Base-by-base conservation (phyloP, 1,140 invertebrate genomes). In the Drosophila burlai region DNA sequence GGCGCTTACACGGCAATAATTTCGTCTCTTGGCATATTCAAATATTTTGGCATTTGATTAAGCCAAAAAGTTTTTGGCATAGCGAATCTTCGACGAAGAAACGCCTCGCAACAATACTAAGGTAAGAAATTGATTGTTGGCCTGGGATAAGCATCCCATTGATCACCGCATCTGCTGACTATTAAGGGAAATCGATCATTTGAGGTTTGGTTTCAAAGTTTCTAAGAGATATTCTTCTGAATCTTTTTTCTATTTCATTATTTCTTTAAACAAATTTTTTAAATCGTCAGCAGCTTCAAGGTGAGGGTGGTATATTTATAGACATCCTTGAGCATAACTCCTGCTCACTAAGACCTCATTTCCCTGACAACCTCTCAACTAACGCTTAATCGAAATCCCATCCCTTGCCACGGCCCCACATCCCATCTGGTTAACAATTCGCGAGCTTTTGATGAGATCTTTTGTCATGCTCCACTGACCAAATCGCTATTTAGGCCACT, bases 31-130 rank as follows among this genome's bases (percentile, higher is more conserved):
- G 83, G 84, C 84, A 73, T 89, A 77, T 83, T 86, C 84, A 83
- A 86, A 87, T 83, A 86, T 89, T 83, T 86, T 89, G 84, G 63
- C 83, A 80, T 89, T 89, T 83, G 84, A 86, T 89, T 86, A 89
- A 69, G 80, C 62, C 65, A 61, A 71, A 83, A 78, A 87, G 62
- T 83, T 86, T 71, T 82, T 29, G 79, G 68, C 74, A 81, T 78
- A 81, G 29, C 36, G 49, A 67, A 42, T 62, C 46, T 54, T 63
- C 31, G 46, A 58, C 18, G 42, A 49, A 52, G 68, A 49, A 75
- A 47, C 2, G 46, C 58, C 31, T 13, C 15, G 31, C 54, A 65
- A 49, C 52, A 65, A 52, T 65, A 45, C 54, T 24, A 21, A 58
- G 50, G 29, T 31, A 31, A 47, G 63, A 49, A 85, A 86, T 86